Percentiles rank a stretch among this genome's conserved stretches.
Conservation (phyloP, 2,113 vertebrate species). For the Speoplatyrhinus poulsoni region DNA sequence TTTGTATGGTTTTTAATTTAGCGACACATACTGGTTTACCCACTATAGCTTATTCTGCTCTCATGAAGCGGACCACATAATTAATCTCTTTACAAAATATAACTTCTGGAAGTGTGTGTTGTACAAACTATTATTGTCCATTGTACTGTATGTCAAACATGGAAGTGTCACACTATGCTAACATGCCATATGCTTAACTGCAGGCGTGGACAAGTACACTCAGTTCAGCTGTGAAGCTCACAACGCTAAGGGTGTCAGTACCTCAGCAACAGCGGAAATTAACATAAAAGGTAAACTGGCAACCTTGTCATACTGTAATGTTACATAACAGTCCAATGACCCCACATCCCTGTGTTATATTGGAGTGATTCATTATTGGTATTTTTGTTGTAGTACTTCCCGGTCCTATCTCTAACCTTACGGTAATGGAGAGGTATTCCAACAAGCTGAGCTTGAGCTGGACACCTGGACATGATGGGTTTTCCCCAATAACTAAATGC, state of each 20-base stretch:
- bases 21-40: not conserved
- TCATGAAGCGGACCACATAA: not conserved
- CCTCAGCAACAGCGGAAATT: conserved; percentile 82
- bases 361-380: not conserved
- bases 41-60: conserved; percentile 1
- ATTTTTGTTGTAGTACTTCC: conserved; percentile 62
- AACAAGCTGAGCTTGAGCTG: conserved; percentile 81
- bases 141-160: not conserved
- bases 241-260: conserved; percentile 85
- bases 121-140: conserved; percentile 8
- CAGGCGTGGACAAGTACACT: conserved; percentile 80
- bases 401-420: conserved; percentile 64
- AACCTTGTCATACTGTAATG: not conserved
- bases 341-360: not conserved
- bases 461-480: conserved; percentile 87
- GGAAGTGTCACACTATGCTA: not conserved
- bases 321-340: not conserved
- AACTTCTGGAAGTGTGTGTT: not conserved
- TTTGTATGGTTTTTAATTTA: conserved; percentile 7
- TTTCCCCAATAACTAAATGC: conserved; percentile 82
- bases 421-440: conserved; percentile 70
- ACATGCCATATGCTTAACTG: conserved; percentile 21
- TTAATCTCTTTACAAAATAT: not conserved
- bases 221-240: conserved; percentile 91
- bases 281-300: conserved; percentile 87